phyloP scores from a whole-genome alignment of 2,888 invertebrate genomes.

The Tachina lurida region DNA sequence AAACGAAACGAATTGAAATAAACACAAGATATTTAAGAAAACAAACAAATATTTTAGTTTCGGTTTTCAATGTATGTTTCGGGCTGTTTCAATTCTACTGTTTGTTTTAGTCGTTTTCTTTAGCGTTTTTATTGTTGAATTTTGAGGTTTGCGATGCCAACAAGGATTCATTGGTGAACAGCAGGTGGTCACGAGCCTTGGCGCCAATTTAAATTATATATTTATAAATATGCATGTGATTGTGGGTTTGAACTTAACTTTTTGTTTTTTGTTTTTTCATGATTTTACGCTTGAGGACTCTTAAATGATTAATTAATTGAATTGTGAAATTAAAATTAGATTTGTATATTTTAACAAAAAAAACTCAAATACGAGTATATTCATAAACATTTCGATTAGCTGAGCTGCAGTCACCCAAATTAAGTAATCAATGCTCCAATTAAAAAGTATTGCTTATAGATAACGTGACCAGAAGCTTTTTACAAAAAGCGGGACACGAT shows the following conservation, averaged over 20 bases:
- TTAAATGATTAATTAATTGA: constrained; percentile 71
- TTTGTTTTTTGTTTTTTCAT: neutral
- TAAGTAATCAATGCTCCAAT: neutral
- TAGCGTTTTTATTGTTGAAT: constrained; percentile 23
- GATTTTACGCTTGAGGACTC: constrained; percentile 67
- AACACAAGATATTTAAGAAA: constrained; percentile 55
- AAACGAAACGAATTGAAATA: constrained; percentile 36
- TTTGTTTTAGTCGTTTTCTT: constrained; percentile 27
- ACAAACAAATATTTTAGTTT: constrained; percentile 67
- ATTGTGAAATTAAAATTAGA: constrained; percentile 49
- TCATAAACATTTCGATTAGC: neutral
- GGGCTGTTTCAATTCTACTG: neutral
- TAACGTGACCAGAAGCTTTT: no score
- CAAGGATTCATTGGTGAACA: constrained; percentile 78
- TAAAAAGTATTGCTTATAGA: neutral
- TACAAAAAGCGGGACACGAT: no score
- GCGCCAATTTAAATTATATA: constrained; percentile 77
- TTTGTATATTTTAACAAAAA: constrained; percentile 19
- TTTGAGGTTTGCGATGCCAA: constrained; percentile 76
- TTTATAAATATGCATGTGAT: constrained; percentile 59
- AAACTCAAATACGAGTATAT: constrained; percentile 1
- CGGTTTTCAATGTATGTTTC: constrained; percentile 39
- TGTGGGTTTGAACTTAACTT: constrained; percentile 33
- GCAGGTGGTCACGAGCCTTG: constrained; percentile 80
- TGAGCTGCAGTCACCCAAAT: neutral